A percentile compares a stretch with the other conserved stretches of the same genome.
Evolutionary conservation across 2,888 invertebrate genomes (phyloP).

Genomic region (Coelogynopora nodosa): DNA sequence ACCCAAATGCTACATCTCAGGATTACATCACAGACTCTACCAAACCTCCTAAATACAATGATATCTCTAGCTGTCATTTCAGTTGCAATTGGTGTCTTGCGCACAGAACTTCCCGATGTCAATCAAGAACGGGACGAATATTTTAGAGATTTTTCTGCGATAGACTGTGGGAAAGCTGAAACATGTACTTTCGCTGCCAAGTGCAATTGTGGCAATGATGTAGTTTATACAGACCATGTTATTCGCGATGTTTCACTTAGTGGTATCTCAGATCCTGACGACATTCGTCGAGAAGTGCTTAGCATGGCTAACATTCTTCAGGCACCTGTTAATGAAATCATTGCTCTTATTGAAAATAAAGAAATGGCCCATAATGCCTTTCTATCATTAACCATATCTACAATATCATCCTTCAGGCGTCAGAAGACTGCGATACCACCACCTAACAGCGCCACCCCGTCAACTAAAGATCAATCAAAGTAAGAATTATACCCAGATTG

Average conservation of each 20-base stretch:
- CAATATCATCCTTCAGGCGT: background rate
- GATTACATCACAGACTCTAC: conserved; percentile 25
- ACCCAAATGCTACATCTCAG: conserved; percentile 2
- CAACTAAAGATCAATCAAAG: background rate
- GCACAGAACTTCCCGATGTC: background rate
- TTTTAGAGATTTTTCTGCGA: background rate
- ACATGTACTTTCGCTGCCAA: conserved; percentile 24
- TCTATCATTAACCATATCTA: conserved; percentile 9
- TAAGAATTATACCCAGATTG: background rate
- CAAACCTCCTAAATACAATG: background rate
- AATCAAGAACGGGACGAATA: background rate
- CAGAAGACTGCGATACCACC: background rate
- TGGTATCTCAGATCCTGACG: background rate
- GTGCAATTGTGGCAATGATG: background rate
- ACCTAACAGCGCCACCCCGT: background rate
- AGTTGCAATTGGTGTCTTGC: background rate
- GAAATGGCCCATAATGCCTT: background rate
- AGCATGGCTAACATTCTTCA: background rate
- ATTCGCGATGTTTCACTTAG: background rate
- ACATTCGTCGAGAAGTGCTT: conserved; percentile 17
- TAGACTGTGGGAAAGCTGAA: background rate
- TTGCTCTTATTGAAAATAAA: background rate
- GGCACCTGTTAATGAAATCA: background rate
- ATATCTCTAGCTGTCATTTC: background rate
- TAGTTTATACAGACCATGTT: background rate